phyloP scores from a whole-genome alignment of 1,140 invertebrate genomes.

The Teleopsis dalmanni region DNA sequence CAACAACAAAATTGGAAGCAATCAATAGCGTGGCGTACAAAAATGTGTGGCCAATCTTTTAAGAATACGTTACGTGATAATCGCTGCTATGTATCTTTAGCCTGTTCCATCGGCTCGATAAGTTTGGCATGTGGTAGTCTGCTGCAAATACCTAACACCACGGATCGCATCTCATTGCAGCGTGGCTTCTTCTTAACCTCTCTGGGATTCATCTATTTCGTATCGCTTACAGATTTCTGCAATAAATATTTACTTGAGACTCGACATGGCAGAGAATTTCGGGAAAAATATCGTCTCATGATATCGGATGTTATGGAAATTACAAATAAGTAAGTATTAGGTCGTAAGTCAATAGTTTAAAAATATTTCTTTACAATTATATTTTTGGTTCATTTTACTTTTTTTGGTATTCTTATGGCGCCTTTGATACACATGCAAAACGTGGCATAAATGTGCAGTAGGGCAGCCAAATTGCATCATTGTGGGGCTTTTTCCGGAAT shows the following conservation, averaged over 20 bases:
- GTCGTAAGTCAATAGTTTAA: too few relatives aligned
- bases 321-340: constrained; percentile 62
- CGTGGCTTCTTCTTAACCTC: constrained; percentile 51
- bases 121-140: constrained; percentile 40
- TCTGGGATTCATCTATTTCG: constrained; percentile 56
- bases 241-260: constrained; percentile 54
- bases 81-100: constrained; percentile 38
- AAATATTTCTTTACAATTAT: too few relatives aligned
- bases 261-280: constrained; percentile 47
- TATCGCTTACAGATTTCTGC: constrained; percentile 53
- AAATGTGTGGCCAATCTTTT: too few relatives aligned
- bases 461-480: too few relatives aligned
- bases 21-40: too few relatives aligned
- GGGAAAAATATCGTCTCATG: constrained; percentile 54
- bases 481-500: too few relatives aligned
- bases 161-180: constrained; percentile 49
- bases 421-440: too few relatives aligned
- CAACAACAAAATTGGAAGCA: not conserved
- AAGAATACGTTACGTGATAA: constrained; percentile 11
- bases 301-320: constrained; percentile 59
- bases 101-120: constrained; percentile 41
- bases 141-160: constrained; percentile 36
- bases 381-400: too few relatives aligned
- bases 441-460: too few relatives aligned
- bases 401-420: too few relatives aligned